Percentiles rank a stretch among this genome's conserved stretches.
Conservation (phyloP, 2,888 invertebrate species). For the Taphrorychus bicolor region DNA sequence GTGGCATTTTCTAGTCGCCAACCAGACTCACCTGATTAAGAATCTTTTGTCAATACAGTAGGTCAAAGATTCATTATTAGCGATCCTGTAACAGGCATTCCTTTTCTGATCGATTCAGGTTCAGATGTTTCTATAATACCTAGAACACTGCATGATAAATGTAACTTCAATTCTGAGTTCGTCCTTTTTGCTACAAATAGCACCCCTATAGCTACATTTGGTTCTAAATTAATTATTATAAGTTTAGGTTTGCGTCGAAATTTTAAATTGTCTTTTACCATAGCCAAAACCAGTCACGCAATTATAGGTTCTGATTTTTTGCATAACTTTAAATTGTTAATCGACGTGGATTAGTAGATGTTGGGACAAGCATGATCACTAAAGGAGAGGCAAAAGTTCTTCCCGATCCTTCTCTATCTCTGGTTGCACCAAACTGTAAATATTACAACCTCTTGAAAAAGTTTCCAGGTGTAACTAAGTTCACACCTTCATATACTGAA, state of each 20-base stretch:
- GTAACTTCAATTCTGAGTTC: no score
- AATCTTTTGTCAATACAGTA: not conserved
- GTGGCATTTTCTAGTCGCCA: not conserved
- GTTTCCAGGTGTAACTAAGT: not conserved
- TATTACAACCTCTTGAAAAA: not conserved
- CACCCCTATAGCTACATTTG: slow-evolving; percentile 3
- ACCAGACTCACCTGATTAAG: not conserved
- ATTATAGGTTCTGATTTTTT: slow-evolving; percentile 3
- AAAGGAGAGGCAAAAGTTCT: not conserved
- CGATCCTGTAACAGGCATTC: not conserved
- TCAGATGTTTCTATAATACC: not conserved
- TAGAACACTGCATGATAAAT: no score
- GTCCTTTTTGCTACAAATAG: no score
- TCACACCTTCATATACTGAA: not conserved
- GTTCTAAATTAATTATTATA: not conserved
- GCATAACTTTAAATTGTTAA: not conserved
- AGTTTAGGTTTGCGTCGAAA: not conserved
- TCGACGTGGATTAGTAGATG: not conserved
- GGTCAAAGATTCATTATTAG: not conserved
- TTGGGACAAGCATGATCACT: not conserved
- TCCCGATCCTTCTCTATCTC: no score
- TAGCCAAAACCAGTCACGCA: not conserved
- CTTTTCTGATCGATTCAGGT: not conserved
- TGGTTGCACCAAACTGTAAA: not conserved
- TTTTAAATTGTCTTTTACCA: not conserved